Base-by-base conservation (phyloP, 2,113 vertebrate genomes). In the Alligator sinensis region DNA sequence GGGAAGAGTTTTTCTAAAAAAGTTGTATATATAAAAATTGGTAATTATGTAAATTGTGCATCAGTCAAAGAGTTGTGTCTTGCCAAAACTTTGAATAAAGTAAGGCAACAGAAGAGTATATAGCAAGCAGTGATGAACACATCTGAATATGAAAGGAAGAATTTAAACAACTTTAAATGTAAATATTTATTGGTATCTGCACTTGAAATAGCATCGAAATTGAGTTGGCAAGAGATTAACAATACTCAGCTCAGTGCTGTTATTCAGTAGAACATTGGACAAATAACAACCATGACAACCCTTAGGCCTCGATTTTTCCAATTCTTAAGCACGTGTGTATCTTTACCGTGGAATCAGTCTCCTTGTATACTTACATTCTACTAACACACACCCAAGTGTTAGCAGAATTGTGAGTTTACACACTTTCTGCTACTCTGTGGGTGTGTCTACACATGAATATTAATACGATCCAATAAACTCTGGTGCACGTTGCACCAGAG, bases 21-120 rank as follows among this genome's bases (percentile, higher is more conserved):
- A 47, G 47, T 47, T 47, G 47, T 75, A 78, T 84, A 91, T 83
- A 72, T 93, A 96, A 97, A 87, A 76, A 66, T 24, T 60, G 93
- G 38, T 92, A 95, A 96, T 97, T 96, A 95, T 94, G 86, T 93
- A 90, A 88, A 89, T 89, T 87, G 76, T 60, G 24, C 61, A 68
- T 76, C 64, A 90, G 68, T 88, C 82, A 74, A 90, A 75, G 16
- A 93, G 64, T 28, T 75, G 4, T 27, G 25, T 25, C 27, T 80
- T 93, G 95, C 62, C 66, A 82, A 91, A 89, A 72, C 17, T 68
- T 6, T 47, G 54, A 6, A 6, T 9, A 70, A 30, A 18, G 3
- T 6, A 57, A 75, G 80, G 60, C 27, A 88, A 61, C 6, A 83
- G 30, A 47, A 76, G 83, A 19, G 3, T 18, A 17, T 0, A 1